phyloP scores from a whole-genome alignment of 2,113 vertebrate species.

The Sinocyclocheilus rhinocerous region DNA sequence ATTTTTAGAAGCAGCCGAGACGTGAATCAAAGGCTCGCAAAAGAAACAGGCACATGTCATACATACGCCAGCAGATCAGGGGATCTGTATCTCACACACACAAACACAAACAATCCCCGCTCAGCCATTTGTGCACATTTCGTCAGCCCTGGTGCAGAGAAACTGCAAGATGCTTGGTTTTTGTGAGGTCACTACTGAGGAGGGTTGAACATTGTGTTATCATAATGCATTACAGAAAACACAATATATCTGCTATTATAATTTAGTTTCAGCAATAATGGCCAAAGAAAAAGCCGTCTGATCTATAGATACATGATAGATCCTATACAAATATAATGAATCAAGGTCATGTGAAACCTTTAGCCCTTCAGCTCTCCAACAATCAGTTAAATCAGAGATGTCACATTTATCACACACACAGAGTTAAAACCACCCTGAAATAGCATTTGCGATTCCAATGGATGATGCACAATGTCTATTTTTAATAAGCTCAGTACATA shows the following conservation, averaged over 20 bases:
- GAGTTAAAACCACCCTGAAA: neutral
- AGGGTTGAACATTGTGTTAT: neutral
- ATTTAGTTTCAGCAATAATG: neutral
- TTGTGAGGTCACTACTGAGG: neutral
- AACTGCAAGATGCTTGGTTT: neutral
- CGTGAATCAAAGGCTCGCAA: constrained; percentile 51
- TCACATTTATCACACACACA: neutral
- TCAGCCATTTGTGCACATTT: neutral
- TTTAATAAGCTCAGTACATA: too few relatives aligned
- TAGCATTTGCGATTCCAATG: neutral
- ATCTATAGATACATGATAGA: neutral
- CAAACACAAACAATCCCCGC: neutral
- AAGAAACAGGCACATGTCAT: constrained; percentile 35
- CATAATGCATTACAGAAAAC: neutral
- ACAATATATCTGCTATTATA: neutral
- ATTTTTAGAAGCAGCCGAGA: constrained; percentile 49
- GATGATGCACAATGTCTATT: too few relatives aligned
- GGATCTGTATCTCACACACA: neutral
- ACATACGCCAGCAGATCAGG: neutral
- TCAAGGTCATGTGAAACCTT: neutral
- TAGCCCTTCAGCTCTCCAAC: too few relatives aligned
- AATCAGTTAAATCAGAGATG: neutral
- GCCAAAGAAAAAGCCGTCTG: neutral
- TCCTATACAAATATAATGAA: too few relatives aligned
- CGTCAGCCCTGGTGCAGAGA: constrained; percentile 2